Conservation (phyloP, 2,888 invertebrate genomes). For the Idaea straminata region DNA sequence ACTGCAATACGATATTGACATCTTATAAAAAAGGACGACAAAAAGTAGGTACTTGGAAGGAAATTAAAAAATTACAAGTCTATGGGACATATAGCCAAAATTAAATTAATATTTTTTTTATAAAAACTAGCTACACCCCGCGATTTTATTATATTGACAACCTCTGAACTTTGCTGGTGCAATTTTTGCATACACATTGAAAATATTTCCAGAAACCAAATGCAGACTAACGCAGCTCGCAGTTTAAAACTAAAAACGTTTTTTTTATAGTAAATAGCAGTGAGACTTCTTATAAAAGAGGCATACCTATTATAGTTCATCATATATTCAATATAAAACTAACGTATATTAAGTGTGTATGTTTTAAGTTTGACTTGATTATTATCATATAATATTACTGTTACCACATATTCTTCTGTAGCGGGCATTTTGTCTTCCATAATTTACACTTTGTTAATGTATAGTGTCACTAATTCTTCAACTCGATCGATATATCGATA, state of each 20-base stretch:
- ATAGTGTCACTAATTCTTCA: constrained; percentile 46
- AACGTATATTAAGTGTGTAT: not conserved
- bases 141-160: not conserved
- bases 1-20: not conserved
- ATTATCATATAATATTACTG: constrained; percentile 17
- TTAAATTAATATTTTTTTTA: not conserved
- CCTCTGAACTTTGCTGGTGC: not conserved
- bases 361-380: not conserved
- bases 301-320: not conserved
- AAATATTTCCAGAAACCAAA: too few relatives aligned
- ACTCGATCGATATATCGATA: not conserved
- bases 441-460: constrained; percentile 65
- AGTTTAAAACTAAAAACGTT: too few relatives aligned
- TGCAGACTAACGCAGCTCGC: too few relatives aligned
- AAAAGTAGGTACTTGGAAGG: too few relatives aligned
- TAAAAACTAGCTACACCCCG: not conserved
- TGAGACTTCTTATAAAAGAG: not conserved
- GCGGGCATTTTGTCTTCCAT: constrained; percentile 72
- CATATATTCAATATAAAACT: not conserved
- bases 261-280: not conserved
- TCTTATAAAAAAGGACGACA: too few relatives aligned
- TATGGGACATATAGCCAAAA: not conserved
- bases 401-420: constrained; percentile 57
- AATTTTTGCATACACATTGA: too few relatives aligned
- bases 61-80: too few relatives aligned